Base-by-base conservation (phyloP, 2,797 vertebrate species). In the Merluccius polli region DNA sequence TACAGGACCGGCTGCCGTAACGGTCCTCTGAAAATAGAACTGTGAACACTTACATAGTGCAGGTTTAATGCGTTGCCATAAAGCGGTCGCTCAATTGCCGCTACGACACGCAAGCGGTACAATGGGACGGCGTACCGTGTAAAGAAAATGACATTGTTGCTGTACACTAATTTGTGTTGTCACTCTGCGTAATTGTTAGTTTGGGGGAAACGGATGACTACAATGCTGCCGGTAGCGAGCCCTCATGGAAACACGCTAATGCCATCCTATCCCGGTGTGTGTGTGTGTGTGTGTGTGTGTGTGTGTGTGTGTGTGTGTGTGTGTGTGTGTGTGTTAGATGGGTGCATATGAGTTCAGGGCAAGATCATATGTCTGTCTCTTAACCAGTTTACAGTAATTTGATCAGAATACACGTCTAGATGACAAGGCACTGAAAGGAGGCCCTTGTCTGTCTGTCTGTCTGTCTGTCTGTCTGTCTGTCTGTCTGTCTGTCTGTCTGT, bases 301-400 rank as follows among this genome's bases (percentile, higher is more conserved):
- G 44, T 79, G 81, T 70, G 75, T 79, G 77, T 70, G 48, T 77
- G 71, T 69, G 30, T 67, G 75, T 77, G 70, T 72, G 33, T 72
- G 70, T 38, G 73, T 75, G 78, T 77, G 75, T 59, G 27, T 73
- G 63, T 77, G 48, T 65, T 67, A 72, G 77, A 75, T 78, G 78
- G 30, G 30, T 18, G 30, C 18, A 30, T 24, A 35, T 36, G 48
- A 48, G 48, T 38, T 44, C 21, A 35, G 31, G 72, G 31, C 6
- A 70, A 73, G 30, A 88, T 90, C 87, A 72, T 35, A 80, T 90
- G 69, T 87, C 87, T 65, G 52, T n/a, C 31, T 78, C 81, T 84
- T 78, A 71, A 71, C 80, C 81, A 78, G 87, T 84, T 86, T 72
- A 35, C 70, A 82, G 85, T 89, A 83, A 90, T 88, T 86, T 82